These are phyloP conservation scores for Tiliacea aurago DNA, from an alignment of 2,888 invertebrate genomes.

Conservation along the genomic window DNA sequence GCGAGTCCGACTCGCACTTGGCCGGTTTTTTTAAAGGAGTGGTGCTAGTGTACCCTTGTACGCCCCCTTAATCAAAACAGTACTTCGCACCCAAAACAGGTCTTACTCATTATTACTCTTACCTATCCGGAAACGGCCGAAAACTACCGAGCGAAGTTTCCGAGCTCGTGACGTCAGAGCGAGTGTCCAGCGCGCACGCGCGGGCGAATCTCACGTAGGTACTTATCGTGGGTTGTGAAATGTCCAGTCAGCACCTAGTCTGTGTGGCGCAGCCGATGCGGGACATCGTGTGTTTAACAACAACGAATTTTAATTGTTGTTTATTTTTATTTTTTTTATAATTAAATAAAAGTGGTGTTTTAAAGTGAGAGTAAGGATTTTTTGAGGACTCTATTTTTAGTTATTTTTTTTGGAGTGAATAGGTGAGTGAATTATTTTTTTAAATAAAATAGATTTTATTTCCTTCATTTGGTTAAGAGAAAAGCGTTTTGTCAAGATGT, in stretches of 20 bases:
- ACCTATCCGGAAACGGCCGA: conserved; percentile 20
- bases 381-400: conserved; percentile 2
- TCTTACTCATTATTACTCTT: background rate
- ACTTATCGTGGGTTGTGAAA: conserved; percentile 50
- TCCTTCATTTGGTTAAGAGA: background rate
- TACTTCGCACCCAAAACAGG: background rate
- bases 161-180: conserved; percentile 53
- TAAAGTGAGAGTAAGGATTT: conserved; percentile 16
- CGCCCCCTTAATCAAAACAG: no score
- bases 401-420: background rate
- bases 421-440: conserved; percentile 18
- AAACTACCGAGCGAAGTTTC: conserved; percentile 29
- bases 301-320: background rate
- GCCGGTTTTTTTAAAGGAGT: no score
- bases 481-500: background rate
- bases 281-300: conserved; percentile 11
- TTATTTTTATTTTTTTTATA: background rate
- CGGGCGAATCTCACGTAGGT: conserved; percentile 56
- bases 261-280: conserved; percentile 1
- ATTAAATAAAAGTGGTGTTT: conserved; percentile 9
- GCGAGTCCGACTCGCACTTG: no score
- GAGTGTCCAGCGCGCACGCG: conserved; percentile 19
- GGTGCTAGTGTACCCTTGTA: no score
- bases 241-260: conserved; percentile 60
- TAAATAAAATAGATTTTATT: background rate